Evolutionary conservation across 2,888 invertebrate species (phyloP).

Genomic region (Orchesellides sinensis): DNA sequence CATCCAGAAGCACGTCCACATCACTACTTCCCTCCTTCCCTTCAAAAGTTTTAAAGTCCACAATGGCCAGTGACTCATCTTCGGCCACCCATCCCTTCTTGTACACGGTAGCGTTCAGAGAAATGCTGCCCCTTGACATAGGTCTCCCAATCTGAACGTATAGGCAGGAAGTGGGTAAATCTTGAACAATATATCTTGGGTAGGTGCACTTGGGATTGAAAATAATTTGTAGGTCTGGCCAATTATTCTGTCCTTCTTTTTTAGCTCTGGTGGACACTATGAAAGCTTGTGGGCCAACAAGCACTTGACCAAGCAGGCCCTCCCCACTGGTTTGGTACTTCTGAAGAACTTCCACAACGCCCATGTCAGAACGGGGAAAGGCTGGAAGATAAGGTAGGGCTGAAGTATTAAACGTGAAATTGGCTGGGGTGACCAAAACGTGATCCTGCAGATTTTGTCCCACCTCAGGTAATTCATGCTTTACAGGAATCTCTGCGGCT

Average conservation of each 20-base stretch:
- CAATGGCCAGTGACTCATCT: conserved; percentile 12
- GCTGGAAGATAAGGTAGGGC: not conserved
- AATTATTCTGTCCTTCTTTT: conserved; percentile 1
- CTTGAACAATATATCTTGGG: not conserved
- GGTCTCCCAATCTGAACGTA: not conserved
- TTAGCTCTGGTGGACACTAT: conserved; percentile 33
- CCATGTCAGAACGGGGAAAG: not conserved
- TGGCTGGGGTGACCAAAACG: not conserved
- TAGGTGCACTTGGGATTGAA: conserved; percentile 4
- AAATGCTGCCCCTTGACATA: conserved; percentile 1
- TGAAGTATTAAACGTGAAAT: not conserved
- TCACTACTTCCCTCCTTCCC: not conserved
- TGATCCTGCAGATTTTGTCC: conserved; percentile 4
- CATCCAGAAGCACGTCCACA: conserved; percentile 12
- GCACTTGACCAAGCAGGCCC: not conserved
- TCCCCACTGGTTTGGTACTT: not conserved
- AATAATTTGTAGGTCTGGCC: conserved; percentile 32
- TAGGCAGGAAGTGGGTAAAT: not conserved
- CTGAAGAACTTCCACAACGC: not conserved
- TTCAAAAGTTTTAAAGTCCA: conserved; percentile 28
- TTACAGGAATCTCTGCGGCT: conserved; percentile 13
- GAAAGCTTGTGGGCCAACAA: conserved; percentile 14
- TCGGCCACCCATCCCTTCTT: not conserved
- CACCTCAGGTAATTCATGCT: not conserved
- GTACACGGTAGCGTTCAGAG: conserved; percentile 4